Percentiles rank a stretch among this genome's conserved stretches.
These are phyloP conservation scores for Plodia interpunctella DNA, from an alignment of 1,140 invertebrate species.

Conservation along the genomic window DNA sequence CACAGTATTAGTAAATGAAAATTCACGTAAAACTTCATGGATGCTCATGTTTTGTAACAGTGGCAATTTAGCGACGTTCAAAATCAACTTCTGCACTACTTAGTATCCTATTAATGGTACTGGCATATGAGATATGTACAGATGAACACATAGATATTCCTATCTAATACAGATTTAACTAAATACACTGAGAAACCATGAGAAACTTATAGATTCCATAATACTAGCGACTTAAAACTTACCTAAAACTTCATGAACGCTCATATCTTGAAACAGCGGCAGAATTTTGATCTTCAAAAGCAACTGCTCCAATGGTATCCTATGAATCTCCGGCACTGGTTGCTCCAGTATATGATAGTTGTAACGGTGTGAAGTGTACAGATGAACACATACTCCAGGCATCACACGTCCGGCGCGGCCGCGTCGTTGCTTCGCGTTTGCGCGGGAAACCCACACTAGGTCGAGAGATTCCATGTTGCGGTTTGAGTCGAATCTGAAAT, in stretches of 20 bases:
- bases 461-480: conserved; percentile 91
- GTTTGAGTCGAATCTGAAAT: conserved; percentile 83
- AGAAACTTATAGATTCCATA: not conserved
- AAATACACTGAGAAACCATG: too few relatives aligned
- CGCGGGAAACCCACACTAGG: conserved; percentile 87
- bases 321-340: conserved; percentile 90
- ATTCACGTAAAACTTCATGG: conserved; percentile 81
- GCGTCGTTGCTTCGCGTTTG: conserved; percentile 88
- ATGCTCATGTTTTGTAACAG: conserved; percentile 81
- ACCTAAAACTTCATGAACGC: conserved; percentile 83
- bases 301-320: conserved; percentile 91
- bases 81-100: conserved; percentile 90
- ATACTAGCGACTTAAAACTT: too few relatives aligned
- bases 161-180: too few relatives aligned
- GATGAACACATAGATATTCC: too few relatives aligned
- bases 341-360: conserved; percentile 77
- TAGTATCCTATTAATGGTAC: conserved; percentile 90
- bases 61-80: conserved; percentile 92
- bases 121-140: too few relatives aligned
- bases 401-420: conserved; percentile 93
- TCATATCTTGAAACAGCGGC: conserved; percentile 80
- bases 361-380: conserved; percentile 86
- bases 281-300: conserved; percentile 93
- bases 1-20: too few relatives aligned
- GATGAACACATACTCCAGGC: conserved; percentile 89